A percentile compares a stretch with the other conserved stretches of the same genome.
Conservation (phyloP, 2,888 invertebrate genomes). For the Dermolepida albohirtum region DNA sequence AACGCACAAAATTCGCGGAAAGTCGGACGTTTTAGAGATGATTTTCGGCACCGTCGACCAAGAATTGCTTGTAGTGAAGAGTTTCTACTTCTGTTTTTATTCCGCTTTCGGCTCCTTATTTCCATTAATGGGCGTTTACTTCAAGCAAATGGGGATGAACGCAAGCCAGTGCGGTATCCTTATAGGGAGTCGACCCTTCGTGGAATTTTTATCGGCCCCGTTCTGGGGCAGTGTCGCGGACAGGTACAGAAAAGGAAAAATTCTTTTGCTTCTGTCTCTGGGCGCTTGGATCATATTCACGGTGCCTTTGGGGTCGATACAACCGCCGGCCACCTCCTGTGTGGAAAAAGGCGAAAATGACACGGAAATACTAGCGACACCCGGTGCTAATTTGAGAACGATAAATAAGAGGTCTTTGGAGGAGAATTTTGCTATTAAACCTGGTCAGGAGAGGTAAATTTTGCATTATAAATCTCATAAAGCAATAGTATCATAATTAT, state of each 20-base stretch:
- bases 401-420: constrained; percentile 68
- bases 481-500: neutral
- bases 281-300: constrained; percentile 98
- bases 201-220: constrained; percentile 96
- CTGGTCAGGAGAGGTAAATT: constrained; percentile 17
- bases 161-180: constrained; percentile 93
- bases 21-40: constrained; percentile 85
- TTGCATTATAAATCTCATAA: neutral
- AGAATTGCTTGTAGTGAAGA: constrained; percentile 93
- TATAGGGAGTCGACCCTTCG: constrained; percentile 96
- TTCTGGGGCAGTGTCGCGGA: constrained; percentile 98
- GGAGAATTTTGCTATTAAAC: constrained; percentile 8
- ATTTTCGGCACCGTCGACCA: constrained; percentile 87
- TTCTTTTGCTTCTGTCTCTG: constrained; percentile 88
- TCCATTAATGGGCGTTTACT: constrained; percentile 98
- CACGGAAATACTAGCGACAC: constrained; percentile 73
- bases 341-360: constrained; percentile 73
- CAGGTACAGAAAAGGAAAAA: constrained; percentile 84
- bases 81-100: constrained; percentile 99
- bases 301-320: constrained; percentile 93
- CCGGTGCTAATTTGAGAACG: constrained; percentile 65
- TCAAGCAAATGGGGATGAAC: constrained; percentile 99
- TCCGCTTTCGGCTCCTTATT: constrained; percentile 98
- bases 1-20: constrained; percentile 90
- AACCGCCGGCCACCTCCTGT: constrained; percentile 93